These are phyloP conservation scores for Lysandra bellargus DNA, from an alignment of 2,888 invertebrate genomes.

Conservation along the genomic window DNA sequence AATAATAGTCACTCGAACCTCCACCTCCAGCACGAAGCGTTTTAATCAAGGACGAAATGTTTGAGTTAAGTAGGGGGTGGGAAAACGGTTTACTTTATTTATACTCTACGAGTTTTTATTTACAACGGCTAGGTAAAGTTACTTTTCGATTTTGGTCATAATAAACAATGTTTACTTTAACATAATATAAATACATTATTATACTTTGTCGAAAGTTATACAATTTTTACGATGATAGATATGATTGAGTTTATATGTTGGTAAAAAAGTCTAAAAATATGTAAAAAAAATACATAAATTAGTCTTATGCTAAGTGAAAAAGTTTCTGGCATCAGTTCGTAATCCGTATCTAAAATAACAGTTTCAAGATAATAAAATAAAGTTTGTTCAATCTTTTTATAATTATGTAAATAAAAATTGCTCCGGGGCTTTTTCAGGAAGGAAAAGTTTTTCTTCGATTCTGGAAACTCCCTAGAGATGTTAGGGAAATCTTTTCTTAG, in stretches of 20 bases:
- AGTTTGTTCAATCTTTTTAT: slow-evolving; percentile 19
- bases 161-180: too few relatives aligned
- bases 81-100: not conserved
- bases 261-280: not conserved
- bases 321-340: not conserved
- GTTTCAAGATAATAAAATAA: slow-evolving; percentile 5
- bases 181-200: too few relatives aligned
- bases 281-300: not conserved
- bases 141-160: too few relatives aligned
- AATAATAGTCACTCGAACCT: slow-evolving; percentile 8
- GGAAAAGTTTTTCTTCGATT: slow-evolving; percentile 3
- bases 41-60: slow-evolving; percentile 15
- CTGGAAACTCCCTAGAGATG: slow-evolving; percentile 11
- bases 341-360: not conserved
- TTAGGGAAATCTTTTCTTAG: slow-evolving; percentile 7
- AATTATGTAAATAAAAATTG: slow-evolving; percentile 23
- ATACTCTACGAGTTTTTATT: not conserved
- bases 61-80: not conserved
- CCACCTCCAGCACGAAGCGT: not conserved
- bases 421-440: slow-evolving; percentile 12
- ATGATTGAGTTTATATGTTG: too few relatives aligned
- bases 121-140: not conserved
- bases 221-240: too few relatives aligned
- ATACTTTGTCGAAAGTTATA: too few relatives aligned
- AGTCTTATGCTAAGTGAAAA: not conserved